phyloP scores from a whole-genome alignment of 1,140 invertebrate genomes.

The Cydia pomonella region DNA sequence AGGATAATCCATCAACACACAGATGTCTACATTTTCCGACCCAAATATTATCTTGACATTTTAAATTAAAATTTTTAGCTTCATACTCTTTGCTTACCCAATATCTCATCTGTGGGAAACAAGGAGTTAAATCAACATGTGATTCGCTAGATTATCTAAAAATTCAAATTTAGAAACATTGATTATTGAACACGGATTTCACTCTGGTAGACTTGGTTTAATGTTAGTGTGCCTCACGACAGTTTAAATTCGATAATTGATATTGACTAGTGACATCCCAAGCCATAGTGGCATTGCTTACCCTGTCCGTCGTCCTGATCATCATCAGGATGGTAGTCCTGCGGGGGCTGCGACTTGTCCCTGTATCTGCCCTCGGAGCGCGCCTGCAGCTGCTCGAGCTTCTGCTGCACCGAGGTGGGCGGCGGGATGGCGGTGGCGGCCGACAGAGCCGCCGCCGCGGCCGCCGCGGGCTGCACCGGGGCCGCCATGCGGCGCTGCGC shows the following conservation, averaged over 20 bases:
- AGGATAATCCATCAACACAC: too few relatives aligned
- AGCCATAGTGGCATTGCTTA: too few relatives aligned
- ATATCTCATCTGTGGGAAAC: too few relatives aligned
- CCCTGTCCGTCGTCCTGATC: constrained; percentile 69
- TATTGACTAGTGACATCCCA: too few relatives aligned
- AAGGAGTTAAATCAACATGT: too few relatives aligned
- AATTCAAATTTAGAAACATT: too few relatives aligned
- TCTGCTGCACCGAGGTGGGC: constrained; percentile 74
- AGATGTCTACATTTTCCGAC: background rate
- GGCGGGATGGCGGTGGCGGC: constrained; percentile 74
- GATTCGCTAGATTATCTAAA: too few relatives aligned
- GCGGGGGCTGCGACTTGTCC: constrained; percentile 46
- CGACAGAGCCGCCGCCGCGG: constrained; percentile 69
- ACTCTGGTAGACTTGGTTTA: too few relatives aligned
- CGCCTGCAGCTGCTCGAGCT: constrained; percentile 70
- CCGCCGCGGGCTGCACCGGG: constrained; percentile 74
- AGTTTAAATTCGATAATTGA: too few relatives aligned
- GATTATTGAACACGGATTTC: too few relatives aligned
- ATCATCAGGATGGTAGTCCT: constrained; percentile 66
- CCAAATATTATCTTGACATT: background rate
- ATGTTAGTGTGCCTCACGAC: too few relatives aligned
- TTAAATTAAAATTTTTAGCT: background rate
- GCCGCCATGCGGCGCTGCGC: constrained; percentile 69
- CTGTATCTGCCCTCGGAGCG: constrained; percentile 64
- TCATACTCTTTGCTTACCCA: background rate